Evolutionary conservation across 2,888 invertebrate species (phyloP).

Genomic region (Dicyrtomina minuta): DNA sequence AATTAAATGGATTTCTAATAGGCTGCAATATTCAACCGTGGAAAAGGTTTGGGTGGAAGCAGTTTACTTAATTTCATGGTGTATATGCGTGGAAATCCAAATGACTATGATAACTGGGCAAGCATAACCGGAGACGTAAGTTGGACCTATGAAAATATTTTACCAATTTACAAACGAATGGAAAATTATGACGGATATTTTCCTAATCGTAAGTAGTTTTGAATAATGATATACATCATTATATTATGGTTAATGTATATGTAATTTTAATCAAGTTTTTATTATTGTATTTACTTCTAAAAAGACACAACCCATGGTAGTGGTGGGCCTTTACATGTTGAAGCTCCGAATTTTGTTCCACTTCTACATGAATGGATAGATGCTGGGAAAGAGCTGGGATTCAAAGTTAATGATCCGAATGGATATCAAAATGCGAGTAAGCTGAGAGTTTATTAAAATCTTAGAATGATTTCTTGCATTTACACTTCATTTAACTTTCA

Average conservation of each 20-base stretch:
- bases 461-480: too few species aligned
- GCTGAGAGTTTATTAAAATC: background rate
- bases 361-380: conserved; percentile 39
- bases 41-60: conserved; percentile 27
- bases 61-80: conserved; percentile 21
- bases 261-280: background rate
- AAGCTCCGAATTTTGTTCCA: background rate
- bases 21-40: background rate
- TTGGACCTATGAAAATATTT: conserved; percentile 23
- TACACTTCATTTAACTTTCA: too few species aligned
- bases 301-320: background rate
- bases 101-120: conserved; percentile 27
- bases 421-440: conserved; percentile 40
- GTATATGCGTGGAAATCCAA: conserved; percentile 24
- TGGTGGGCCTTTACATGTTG: conserved; percentile 2
- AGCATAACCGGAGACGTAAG: conserved; percentile 8
- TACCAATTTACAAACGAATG: conserved; percentile 8
- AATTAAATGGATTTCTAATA: too few species aligned
- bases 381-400: conserved; percentile 45
- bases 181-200: conserved; percentile 21
- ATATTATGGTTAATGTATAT: conserved; percentile 4
- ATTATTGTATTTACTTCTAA: background rate
- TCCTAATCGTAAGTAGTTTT: background rate
- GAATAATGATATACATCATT: too few species aligned
- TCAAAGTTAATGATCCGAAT: conserved; percentile 40